These are phyloP conservation scores for Chamaea fasciata DNA, from an alignment of 2,113 vertebrate species.

Conservation along the genomic window DNA sequence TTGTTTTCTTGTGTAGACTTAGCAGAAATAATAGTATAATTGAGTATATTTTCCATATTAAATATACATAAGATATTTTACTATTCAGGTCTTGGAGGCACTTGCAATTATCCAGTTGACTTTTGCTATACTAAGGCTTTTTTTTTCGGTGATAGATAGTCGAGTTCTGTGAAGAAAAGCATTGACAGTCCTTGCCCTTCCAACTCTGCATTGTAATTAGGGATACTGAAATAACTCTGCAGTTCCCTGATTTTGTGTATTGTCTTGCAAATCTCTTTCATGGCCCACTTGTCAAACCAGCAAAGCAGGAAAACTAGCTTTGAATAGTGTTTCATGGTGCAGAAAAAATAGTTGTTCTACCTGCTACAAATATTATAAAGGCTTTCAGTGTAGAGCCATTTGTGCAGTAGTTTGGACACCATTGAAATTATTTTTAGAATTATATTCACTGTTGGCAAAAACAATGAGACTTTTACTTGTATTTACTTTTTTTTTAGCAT, in stretches of 20 bases:
- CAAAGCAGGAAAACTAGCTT: background rate
- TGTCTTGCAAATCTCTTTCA: constrained; percentile 32
- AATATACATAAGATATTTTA: background rate
- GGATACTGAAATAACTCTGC: background rate
- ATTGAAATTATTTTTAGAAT: background rate
- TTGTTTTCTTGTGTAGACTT: background rate
- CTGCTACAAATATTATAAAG: background rate
- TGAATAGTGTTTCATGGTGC: background rate
- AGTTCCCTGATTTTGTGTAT: constrained; percentile 4
- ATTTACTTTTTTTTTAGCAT: background rate
- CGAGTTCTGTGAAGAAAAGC: background rate
- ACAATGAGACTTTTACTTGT: background rate
- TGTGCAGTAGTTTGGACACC: background rate
- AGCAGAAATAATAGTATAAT: background rate
- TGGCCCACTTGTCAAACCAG: background rate
- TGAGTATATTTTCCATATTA: background rate
- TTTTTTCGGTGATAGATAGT: background rate
- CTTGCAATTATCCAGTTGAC: background rate
- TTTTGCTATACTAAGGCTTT: background rate
- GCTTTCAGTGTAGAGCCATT: background rate
- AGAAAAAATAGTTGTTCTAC: background rate
- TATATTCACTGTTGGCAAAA: background rate
- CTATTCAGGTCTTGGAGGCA: background rate
- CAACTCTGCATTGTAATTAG: background rate
- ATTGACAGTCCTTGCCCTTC: background rate